A percentile compares a stretch with the other conserved stretches of the same genome.
Evolutionary conservation across 1,140 invertebrate species (phyloP).

Genomic region (Phocides pigmalion): DNA sequence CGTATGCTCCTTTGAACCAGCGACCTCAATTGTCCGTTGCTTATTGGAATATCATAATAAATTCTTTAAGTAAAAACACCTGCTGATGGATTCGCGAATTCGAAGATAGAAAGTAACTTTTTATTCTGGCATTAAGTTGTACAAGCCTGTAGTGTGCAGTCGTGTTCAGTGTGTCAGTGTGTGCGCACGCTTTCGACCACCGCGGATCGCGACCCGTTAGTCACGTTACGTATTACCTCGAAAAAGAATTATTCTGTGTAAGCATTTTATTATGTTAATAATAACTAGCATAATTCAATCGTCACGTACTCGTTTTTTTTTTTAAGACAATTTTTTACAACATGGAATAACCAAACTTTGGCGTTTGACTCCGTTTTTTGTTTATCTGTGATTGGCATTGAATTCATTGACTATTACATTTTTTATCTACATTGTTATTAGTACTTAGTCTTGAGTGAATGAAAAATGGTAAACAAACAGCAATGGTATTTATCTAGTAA

Average conservation of each 20-base stretch:
- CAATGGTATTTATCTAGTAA: not conserved
- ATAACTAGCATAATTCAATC: conserved; percentile 4
- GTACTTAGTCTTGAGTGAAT: no score
- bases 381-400: no score
- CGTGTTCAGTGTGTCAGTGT: conserved; percentile 53
- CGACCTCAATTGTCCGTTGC: conserved; percentile 40
- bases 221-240: conserved; percentile 34
- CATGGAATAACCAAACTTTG: no score
- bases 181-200: conserved; percentile 44
- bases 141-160: conserved; percentile 64
- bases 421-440: no score
- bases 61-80: conserved; percentile 36
- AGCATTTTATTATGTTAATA: conserved; percentile 30
- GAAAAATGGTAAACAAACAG: not conserved
- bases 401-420: not conserved
- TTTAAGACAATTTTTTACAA: not conserved
- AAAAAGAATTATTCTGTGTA: conserved; percentile 47
- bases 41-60: conserved; percentile 17
- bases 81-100: conserved; percentile 63
- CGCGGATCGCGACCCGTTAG: conserved; percentile 46
- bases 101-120: conserved; percentile 77
- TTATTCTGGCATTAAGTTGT: conserved; percentile 65
- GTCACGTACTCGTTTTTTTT: not conserved
- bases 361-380: no score
- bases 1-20: conserved; percentile 41